Conservation (phyloP, 2,797 vertebrate species). For the Cossypha heuglini region DNA sequence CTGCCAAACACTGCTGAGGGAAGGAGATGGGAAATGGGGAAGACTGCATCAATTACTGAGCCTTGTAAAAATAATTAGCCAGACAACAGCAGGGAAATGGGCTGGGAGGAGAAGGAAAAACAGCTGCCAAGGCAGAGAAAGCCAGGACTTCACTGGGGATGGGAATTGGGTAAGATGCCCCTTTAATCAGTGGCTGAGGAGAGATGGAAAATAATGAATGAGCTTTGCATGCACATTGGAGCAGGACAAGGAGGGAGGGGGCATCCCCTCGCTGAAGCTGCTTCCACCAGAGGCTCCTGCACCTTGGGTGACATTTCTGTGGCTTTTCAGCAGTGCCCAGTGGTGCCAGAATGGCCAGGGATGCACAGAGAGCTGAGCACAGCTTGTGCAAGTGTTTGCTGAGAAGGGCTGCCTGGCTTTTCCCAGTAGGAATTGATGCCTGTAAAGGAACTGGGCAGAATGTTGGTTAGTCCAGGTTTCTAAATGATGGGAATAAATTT, state of each 20-base stretch:
- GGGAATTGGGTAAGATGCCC: not conserved
- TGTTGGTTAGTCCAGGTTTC: not conserved
- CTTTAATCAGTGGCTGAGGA: not conserved
- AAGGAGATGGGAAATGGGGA: constrained; percentile 4
- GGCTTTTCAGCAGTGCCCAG: not conserved
- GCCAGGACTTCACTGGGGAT: not conserved
- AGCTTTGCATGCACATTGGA: not conserved
- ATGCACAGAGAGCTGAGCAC: not conserved
- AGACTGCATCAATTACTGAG: constrained; percentile 33
- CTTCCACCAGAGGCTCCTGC: not conserved
- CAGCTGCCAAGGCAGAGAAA: not conserved
- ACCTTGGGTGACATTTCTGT: not conserved
- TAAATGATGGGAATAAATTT: not conserved
- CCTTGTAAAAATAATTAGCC: constrained; percentile 43
- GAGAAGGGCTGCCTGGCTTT: not conserved
- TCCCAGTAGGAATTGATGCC: rapidly evolving
- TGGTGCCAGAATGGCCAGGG: not conserved
- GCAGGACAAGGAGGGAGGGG: not conserved
- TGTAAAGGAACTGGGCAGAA: not conserved
- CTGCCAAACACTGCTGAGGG: not conserved
- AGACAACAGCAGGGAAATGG: constrained; percentile 51
- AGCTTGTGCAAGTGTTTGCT: not conserved
- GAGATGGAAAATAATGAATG: not conserved
- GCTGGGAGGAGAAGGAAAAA: not conserved
- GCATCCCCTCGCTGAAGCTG: not conserved